Evolutionary conservation across 2,888 invertebrate genomes (phyloP), one percentile per base, ranked within the genome.

Genomic region (Marasmarcha lunaedactyla): DNA sequence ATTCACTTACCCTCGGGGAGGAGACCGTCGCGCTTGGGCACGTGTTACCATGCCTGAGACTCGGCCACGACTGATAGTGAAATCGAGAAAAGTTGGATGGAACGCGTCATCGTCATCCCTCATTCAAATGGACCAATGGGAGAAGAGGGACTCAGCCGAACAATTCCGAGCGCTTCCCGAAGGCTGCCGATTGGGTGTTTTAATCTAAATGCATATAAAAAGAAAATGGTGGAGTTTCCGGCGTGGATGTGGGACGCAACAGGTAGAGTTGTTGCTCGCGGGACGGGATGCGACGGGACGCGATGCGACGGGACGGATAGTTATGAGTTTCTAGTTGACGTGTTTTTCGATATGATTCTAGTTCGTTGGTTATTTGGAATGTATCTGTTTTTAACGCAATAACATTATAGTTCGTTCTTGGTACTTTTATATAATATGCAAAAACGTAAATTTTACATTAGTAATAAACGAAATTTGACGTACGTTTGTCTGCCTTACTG

Each of bases 151-250:
- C 58, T 49, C 52, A 46, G 47, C 61, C 83, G 83, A 68, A 50
- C 43, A 47, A 49, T 46, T 40, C 65, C 78, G 81, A 77, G 49
- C 50, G 51, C 48, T 77, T 79, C 77, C 49, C 51, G 51, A 53
- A 60, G 73, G 72, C 74, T 73, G 77, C 65, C 66, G 70, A 79
- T 78, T 77, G 72, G 79, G 72, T 79, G 74, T 77, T 78, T 78
- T 83, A 83, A 83, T 81, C 78, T 78, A 78, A 84, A 81, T 78
- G 81, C 81, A 79, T 68, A 69, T 63, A 77, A 76, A 78, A 81
- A 73, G 70, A 70, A 72, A 71, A 71, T 67, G 66, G 68, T 59
- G 49, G 59, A 57, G 61, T 65, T 59, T 68, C 59, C 65, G 62
- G 58, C 62, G 57, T 59, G 59, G 59, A 63, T 66, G 59, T 63